A percentile compares a stretch with the other conserved stretches of the same genome.
Conservation (phyloP, 2,888 invertebrate genomes). For the Harmothoe impar region DNA sequence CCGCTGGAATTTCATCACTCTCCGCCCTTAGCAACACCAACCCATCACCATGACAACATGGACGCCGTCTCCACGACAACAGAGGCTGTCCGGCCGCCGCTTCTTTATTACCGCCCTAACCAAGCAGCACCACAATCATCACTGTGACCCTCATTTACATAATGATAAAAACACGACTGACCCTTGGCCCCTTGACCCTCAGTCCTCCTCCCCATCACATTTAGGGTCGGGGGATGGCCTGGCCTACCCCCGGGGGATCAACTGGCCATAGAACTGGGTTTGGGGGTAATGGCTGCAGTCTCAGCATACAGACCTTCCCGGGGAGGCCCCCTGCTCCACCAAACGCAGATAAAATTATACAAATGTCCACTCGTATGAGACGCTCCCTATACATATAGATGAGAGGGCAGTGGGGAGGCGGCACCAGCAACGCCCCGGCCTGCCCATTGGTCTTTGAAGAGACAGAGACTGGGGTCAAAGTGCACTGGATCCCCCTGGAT, state of each 20-base stretch:
- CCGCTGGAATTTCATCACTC: neutral
- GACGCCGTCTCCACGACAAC: neutral
- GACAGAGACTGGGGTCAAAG: slow-evolving; percentile 36
- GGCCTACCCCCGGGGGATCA: neutral
- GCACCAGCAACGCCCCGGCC: neutral
- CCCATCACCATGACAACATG: slow-evolving; percentile 55
- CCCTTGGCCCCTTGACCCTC: slow-evolving; percentile 37
- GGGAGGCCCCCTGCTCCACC: neutral
- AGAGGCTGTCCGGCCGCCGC: neutral
- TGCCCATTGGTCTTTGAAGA: slow-evolving; percentile 1
- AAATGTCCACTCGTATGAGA: slow-evolving; percentile 47
- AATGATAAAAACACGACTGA: slow-evolving; percentile 57
- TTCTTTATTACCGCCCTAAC: slow-evolving; percentile 19
- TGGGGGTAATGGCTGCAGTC: slow-evolving; percentile 2
- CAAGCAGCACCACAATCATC: neutral
- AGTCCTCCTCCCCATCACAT: neutral
- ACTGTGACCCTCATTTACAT: slow-evolving; percentile 53
- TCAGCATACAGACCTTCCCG: slow-evolving; percentile 22
- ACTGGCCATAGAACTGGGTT: neutral
- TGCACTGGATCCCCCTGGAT: neutral
- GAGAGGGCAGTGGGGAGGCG: slow-evolving; percentile 27
- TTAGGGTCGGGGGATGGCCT: neutral
- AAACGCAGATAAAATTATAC: slow-evolving; percentile 60
- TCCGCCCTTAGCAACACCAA: slow-evolving; percentile 42
- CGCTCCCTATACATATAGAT: slow-evolving; percentile 50